Evolutionary conservation across 2,888 invertebrate species (phyloP), one percentile per base, ranked within the genome.

Genomic region (Blera fallax): DNA sequence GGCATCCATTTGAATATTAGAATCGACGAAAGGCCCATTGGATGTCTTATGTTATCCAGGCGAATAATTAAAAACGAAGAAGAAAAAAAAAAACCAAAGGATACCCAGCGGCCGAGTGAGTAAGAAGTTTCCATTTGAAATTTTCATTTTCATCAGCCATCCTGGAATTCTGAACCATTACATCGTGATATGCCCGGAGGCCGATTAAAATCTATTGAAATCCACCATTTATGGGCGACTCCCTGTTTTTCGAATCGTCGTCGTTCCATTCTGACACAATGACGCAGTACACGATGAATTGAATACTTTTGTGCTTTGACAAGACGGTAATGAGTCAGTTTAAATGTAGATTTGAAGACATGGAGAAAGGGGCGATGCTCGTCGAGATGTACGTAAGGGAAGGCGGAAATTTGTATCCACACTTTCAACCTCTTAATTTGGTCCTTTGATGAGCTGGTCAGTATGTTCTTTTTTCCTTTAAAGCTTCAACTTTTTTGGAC

Each of bases 141-240:
- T 77, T 65, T 72, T 78, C 58, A 77, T 83, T 72, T 77, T 43
- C 65, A 67, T 73, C 67, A 77, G n/a, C 62, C 77, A 83, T 37
- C 56, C 56, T 73, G 78, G 72, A 60, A 29, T 32, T 58, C 11
- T 67, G 60, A 74, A 62, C 54, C 62, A 81, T 74, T 74, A 67
- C 60, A 69, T 11, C 18, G 16, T 65, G 78, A 77, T 67, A 78
- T 83, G 82, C 54, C 83, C 50, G 10, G 24, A 54, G 73, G 83
- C 72, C 27, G 83, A 83, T 83, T 83, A 73, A 67, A 78, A 78
- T 83, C 83, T 83, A 83, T 83, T 78, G 83, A 78, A 78, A 83
- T 72, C 67, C 52, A 45, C 72, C 70, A 77, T 70, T 77, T 69
- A 37, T 52, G 32, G 65, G 27, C 65, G 24, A 40, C 24, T 50